Conservation (phyloP, 2,888 invertebrate species). For the Xylota sylvarum region DNA sequence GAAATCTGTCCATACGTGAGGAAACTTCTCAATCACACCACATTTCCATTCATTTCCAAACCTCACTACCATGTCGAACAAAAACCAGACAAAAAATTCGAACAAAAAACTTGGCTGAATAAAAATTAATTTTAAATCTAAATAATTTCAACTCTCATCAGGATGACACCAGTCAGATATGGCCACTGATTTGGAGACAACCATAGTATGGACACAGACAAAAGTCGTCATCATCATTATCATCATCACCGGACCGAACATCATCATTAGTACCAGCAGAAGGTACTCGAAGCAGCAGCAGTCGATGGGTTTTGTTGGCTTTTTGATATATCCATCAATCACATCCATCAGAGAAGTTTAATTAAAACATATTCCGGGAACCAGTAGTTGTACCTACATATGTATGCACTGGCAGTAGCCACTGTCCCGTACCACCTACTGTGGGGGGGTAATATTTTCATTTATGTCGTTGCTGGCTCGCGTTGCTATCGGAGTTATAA, state of each 20-base stretch:
- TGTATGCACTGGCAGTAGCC: neutral
- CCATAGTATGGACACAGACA: neutral
- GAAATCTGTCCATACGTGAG: constrained; percentile 7
- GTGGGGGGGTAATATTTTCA: constrained; percentile 18
- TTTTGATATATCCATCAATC: constrained; percentile 70
- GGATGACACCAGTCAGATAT: constrained; percentile 30
- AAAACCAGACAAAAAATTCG: neutral
- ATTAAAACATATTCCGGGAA: constrained; percentile 64
- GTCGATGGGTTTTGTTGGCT: constrained; percentile 47
- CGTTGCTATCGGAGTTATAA: neutral
- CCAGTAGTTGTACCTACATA: neutral
- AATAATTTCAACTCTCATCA: constrained; percentile 22
- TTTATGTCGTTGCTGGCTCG: neutral
- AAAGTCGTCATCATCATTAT: neutral
- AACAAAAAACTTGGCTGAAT: neutral
- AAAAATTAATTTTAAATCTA: constrained; percentile 29
- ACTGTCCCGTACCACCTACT: constrained; percentile 16
- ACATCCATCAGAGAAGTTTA: constrained; percentile 58
- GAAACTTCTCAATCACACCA: constrained; percentile 10
- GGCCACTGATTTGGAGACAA: constrained; percentile 13
- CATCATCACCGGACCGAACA: constrained; percentile 14
- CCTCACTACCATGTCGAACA: neutral
- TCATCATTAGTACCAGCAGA: constrained; percentile 13
- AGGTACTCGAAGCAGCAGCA: neutral
- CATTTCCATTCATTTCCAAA: neutral